Base-by-base conservation (phyloP, 2,113 vertebrate species). In the Nestor notabilis region DNA sequence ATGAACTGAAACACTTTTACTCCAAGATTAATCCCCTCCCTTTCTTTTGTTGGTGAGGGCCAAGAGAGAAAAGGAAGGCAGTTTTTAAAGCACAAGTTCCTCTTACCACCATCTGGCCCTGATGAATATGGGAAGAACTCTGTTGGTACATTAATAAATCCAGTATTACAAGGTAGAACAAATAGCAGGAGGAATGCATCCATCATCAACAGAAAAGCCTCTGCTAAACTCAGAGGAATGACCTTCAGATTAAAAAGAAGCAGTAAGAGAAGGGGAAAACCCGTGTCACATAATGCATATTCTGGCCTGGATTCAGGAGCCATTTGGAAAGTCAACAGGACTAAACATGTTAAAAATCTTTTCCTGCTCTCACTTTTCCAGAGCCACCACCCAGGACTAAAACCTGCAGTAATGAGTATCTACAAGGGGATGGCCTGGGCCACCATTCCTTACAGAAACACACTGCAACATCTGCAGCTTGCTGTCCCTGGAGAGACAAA, bases 131-230 rank as follows among this genome's bases (percentile, higher is more conserved):
- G 76, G 83, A 80, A 91, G 88, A 70, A 25, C 63, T 50, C 50
- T n/a, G 87, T 47, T 76, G 91, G 87, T 88, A 37, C 71, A 50
- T 94, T 95, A 96, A 96, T 96, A 90, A 95, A 56, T 18, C 60
- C 83, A 41, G 58, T 23, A 47, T 92, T 89, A 60, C 70, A 80
- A 19, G 31, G 93, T 29, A 37, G 71, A 74, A 43, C n/a, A 64
- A 64, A 71, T 21, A 76, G 56, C 68, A 61, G 65, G 84, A 90
- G 58, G 49, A 76, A 16, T 3, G 17, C 78, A 83, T 88, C 93
- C 74, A 35, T 94, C 94, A 80, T 47, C 56, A 33, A 66, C 17
- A 13, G 17, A 80, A 71, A 28, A 84, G 35, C 85, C 63, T 77
- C 72, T 87, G 47, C 70, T n/a, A 1, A 71, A 55, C 83, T 52